Evolutionary conservation across 2,113 vertebrate genomes (phyloP), one percentile per base, ranked within the genome.

Genomic region (Macaca mulatta): DNA sequence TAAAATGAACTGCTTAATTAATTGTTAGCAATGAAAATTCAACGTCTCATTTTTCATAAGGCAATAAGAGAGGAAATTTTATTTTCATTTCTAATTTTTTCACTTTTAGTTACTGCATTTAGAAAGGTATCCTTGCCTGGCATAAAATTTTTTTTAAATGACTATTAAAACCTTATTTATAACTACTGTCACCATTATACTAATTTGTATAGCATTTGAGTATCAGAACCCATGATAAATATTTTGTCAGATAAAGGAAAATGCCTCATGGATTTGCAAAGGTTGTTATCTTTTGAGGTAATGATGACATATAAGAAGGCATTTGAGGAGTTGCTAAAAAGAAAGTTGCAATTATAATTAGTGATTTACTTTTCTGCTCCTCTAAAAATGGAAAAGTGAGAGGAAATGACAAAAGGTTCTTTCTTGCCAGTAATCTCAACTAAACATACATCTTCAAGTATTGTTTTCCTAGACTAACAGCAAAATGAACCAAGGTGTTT

Each of bases 271-370:
- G 77, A 97, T 98, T 96, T 94, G 61, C 75, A 95, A 93, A 97
- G 89, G 95, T 95, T 98, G 9, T 93, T 67, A 97, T 95, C 86
- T 89, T 97, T 96, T 92, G 84, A 98, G 96, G 95, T 97, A 98
- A 98, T 97, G 90, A 97, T 94, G 97, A 91, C 69, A 95, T 38
- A 96, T 98, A 93, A 97, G 96, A 98, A 94, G 87, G 91, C 48
- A 97, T 97, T 93, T 96, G 50, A 97, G 50, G 82, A 97, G 96
- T 96, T 98, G 98, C 98, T 98, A 94, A 88, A 81, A 94, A 97
- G 88, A 98, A 98, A 98, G 98, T 97, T 95, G 81, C 97, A 97
- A 98, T 98, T 97, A 94, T 98, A 98, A 98, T 98, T 98, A 98
- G 98, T 98, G 98, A 98, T 98, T 97, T 91, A 59, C 55, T 97